Base-by-base conservation (phyloP, 1,140 invertebrate genomes). In the Caligus rogercresseyi region DNA sequence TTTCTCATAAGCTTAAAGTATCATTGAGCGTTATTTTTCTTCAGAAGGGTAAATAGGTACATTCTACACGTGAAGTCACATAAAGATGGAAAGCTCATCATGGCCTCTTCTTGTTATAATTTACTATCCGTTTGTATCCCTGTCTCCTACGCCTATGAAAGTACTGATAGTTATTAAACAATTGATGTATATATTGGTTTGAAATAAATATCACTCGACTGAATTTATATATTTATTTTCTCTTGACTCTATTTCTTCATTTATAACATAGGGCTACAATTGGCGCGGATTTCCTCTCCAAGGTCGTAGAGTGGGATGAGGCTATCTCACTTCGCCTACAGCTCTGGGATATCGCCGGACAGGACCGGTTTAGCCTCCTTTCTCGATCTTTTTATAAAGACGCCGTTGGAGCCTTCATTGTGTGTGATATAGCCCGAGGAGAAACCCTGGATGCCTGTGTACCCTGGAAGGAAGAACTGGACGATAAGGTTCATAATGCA, bases 311-410 rank as follows among this genome's bases (percentile, higher is more conserved):
- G 63, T 75, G 75, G 72, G 75, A 78, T 70, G 72, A 71, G 19
- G 72, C 75, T 55, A 76, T 74, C 1, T 65, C 77, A 19, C 74
- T 78, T 7, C 67, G 77, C 52, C 66, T 79, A 20, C 77, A 78
- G 66, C 65, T 78, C 65, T 78, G 77, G 76, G 76, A 78, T 67
- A 77, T 77, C 19, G 55, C 69, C 76, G 77, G 78, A 31, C 78
- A 78, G 63, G 77, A 79, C 59, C 66, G 77, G 51, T 78, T 79
- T 69, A 76, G 78, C 7, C 77, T 78, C 67, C 77, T 78, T 76
- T 79, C 77, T 1, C 65, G 77, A 15, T 77, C 78, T 4, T 78
- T 79, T 66, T 78, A 78, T 68, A 76, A 78, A 64, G 78, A 78
- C 64, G 77, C 77, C 15, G 74, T 76, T 23, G 77, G 74, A 11